Conservation (phyloP, 2,797 vertebrate genomes). For the Enteromius fasciolatus region DNA sequence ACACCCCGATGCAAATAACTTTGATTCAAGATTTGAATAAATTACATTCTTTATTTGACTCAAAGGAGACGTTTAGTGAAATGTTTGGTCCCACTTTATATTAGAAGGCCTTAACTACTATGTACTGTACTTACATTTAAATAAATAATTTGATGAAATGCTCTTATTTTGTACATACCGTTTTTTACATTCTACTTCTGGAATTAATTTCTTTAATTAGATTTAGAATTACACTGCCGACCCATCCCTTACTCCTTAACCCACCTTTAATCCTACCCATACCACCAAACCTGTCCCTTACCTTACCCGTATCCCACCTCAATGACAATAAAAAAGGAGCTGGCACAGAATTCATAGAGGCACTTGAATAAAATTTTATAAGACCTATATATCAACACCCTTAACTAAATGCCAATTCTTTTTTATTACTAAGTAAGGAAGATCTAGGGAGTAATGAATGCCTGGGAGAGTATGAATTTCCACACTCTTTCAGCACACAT, state of each 20-base stretch:
- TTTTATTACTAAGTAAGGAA: constrained; percentile 19
- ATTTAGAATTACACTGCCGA: too few relatives aligned
- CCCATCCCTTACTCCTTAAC: too few relatives aligned
- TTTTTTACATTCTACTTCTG: too few relatives aligned
- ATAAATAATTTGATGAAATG: too few relatives aligned
- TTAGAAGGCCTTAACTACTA: too few relatives aligned
- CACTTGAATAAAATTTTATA: background rate
- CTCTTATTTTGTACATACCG: too few relatives aligned
- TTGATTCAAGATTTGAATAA: background rate
- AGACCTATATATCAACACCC: constrained; percentile 4
- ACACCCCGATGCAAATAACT: background rate
- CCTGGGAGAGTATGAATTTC: constrained; percentile 27
- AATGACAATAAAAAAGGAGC: background rate
- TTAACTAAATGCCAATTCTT: constrained; percentile 27
- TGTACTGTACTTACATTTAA: too few relatives aligned
- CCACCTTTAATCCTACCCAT: too few relatives aligned
- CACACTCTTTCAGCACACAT: constrained; percentile 22
- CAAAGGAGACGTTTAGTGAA: background rate
- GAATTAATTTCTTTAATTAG: too few relatives aligned
- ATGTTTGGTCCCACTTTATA: too few relatives aligned
- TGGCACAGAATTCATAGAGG: constrained; percentile 1
- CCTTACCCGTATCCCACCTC: too few relatives aligned
- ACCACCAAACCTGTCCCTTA: too few relatives aligned
- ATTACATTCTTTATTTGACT: background rate
- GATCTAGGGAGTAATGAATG: constrained; percentile 9